Base-by-base conservation (phyloP, 2,797 vertebrate genomes). In the Tarsius wallacei region DNA sequence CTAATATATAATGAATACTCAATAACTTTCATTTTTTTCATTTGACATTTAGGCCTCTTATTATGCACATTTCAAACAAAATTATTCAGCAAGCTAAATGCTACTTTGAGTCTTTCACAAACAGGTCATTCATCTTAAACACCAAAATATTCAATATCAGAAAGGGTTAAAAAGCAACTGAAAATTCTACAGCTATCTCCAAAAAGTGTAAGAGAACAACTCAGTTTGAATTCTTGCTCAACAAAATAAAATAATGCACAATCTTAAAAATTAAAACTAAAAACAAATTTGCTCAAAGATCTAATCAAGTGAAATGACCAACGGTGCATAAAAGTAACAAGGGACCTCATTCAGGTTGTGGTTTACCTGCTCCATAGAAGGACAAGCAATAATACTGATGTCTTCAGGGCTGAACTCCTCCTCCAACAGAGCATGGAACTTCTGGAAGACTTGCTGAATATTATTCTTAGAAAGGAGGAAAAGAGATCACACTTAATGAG, bases 371-470 rank as follows among this genome's bases (percentile, higher is more conserved):
- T 99, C 99, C 98, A 99, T 99, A 83, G 99, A 99, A 91, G 99
- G 99, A 97, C 99, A 99, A 57, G 99, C 99, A 86, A 99, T 99
- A 97, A 99, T 99, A 98, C 99, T 99, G 97, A 99, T 98, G 98
- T 99, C 99, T 97, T 99, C 99, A 82, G 99, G 99, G 90, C 98
- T 99, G 98, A 99, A 99, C 97, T 99, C 99, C 97, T 99, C 99
- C 98, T 99, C 99, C 97, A 99, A 99, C 96, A 99, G 98, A 86
- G 99, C 94, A 22, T 99, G 99, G 81, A 99, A 99, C 98, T 99
- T 99, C 99, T 99, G 99, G 98, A 99, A 99, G 95, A 99, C 99
- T 98, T 99, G 99, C 98, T 99, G 99, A 98, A 99, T 99, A 97
- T 99, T 99, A 98, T 99, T 99, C 99, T 99, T 97, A 98, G 68